These are phyloP conservation scores for Thymallus thymallus DNA, from an alignment of 2,113 vertebrate genomes.

Conservation along the genomic window DNA sequence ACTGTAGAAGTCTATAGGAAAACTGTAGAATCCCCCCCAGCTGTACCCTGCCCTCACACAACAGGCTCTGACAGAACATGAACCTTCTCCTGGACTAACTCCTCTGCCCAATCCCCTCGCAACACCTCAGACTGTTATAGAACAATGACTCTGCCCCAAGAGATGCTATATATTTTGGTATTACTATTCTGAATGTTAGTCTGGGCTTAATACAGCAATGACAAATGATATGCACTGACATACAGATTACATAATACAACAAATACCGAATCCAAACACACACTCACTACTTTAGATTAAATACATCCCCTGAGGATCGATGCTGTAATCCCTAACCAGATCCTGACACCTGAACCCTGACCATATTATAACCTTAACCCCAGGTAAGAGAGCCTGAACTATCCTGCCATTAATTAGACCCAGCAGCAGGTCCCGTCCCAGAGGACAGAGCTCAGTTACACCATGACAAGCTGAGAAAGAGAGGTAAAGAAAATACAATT, in stretches of 20 bases:
- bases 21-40: conserved; percentile 28
- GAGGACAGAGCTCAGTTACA: conserved; percentile 17
- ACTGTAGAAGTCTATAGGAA: conserved; percentile 32
- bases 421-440: conserved; percentile 42
- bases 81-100: not conserved
- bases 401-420: conserved; percentile 44
- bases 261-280: too few species aligned
- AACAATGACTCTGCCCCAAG: not conserved
- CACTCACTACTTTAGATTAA: too few species aligned
- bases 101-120: not conserved
- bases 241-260: too few species aligned
- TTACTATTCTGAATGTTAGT: too few species aligned
- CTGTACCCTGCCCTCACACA: conserved; percentile 21
- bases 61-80: conserved; percentile 19
- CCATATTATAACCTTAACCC: conserved; percentile 42
- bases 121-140: too few species aligned
- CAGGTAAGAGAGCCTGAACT: conserved; percentile 22
- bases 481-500: not conserved
- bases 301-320: conserved; percentile 22
- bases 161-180: too few species aligned
- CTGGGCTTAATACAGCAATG: too few species aligned
- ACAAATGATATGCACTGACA: too few species aligned
- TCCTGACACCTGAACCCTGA: conserved; percentile 15
- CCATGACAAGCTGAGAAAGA: not conserved
- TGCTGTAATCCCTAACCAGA: conserved; percentile 21